phyloP scores from a whole-genome alignment of 2,888 invertebrate genomes.

The Papilio protenor region DNA sequence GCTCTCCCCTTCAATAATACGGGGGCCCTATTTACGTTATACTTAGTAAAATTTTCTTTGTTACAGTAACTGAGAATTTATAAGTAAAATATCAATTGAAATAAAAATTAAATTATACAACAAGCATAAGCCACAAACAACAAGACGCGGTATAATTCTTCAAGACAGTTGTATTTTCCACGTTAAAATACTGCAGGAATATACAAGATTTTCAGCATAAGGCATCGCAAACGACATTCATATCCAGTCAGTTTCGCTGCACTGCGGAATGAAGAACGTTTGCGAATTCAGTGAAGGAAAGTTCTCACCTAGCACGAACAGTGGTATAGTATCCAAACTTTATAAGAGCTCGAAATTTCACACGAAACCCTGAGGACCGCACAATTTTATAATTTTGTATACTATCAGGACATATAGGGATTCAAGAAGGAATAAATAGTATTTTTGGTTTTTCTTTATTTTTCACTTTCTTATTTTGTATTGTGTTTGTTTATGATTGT shows the following conservation, averaged over 20 bases:
- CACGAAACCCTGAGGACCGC: not conserved
- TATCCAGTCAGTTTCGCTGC: conserved; percentile 15
- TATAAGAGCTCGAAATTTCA: not conserved
- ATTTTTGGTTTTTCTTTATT: no score
- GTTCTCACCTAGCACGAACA: conserved; percentile 24
- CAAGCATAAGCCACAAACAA: not conserved
- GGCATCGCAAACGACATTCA: conserved; percentile 1
- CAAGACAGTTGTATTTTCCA: not conserved
- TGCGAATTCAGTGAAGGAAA: conserved; percentile 19
- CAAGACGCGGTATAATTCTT: not conserved
- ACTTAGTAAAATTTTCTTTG: not conserved
- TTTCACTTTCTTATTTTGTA: no score
- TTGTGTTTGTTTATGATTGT: no score
- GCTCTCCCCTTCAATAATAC: not conserved
- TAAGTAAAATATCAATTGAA: not conserved
- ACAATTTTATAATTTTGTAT: no score
- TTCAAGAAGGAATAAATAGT: no score
- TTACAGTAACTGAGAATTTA: not conserved
- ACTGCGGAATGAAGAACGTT: conserved; percentile 25
- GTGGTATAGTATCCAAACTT: not conserved
- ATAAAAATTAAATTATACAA: not conserved
- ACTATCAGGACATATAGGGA: not conserved
- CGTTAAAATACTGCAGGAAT: no score
- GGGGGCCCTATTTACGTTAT: not conserved
- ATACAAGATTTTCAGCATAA: not conserved